A percentile compares a stretch with the other conserved stretches of the same genome.
Evolutionary conservation across 2,113 vertebrate species (phyloP).

Genomic region (Scytalopus superciliaris): DNA sequence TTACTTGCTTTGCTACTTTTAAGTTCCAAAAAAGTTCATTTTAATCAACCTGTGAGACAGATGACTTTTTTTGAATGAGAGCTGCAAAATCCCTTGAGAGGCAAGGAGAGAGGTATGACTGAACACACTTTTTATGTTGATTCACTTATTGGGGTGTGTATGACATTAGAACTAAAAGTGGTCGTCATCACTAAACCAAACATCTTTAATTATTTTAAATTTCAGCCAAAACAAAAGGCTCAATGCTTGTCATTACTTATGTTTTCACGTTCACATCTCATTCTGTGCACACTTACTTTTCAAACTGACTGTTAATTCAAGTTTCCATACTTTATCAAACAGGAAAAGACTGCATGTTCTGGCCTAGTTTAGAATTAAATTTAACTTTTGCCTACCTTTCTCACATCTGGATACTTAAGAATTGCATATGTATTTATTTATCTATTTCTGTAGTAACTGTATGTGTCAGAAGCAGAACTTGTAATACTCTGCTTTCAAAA

Average conservation of each 20-base stretch:
- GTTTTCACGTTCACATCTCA: not conserved
- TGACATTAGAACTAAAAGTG: not conserved
- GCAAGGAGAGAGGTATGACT: not conserved
- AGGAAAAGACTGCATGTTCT: not conserved
- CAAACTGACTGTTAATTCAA: not conserved
- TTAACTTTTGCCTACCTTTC: not conserved
- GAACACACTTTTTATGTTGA: not conserved
- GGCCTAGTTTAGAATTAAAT: not conserved
- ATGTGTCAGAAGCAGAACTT: not conserved
- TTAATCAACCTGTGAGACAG: not conserved
- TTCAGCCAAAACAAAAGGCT: not conserved
- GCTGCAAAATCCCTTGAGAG: not conserved
- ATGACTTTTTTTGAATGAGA: not conserved
- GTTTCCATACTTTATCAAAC: not conserved
- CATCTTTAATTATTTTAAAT: not conserved
- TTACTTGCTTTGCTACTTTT: slow-evolving; percentile 12
- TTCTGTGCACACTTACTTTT: not conserved
- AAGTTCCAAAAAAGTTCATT: slow-evolving; percentile 18
- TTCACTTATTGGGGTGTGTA: not conserved
- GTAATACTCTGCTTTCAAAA: not conserved
- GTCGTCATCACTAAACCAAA: not conserved
- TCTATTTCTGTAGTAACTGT: not conserved
- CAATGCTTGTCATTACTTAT: not conserved
- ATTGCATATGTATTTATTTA: not conserved
- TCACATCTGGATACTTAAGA: not conserved